Conservation (phyloP, 2,113 vertebrate genomes). For the Shinisaurus crocodilurus region DNA sequence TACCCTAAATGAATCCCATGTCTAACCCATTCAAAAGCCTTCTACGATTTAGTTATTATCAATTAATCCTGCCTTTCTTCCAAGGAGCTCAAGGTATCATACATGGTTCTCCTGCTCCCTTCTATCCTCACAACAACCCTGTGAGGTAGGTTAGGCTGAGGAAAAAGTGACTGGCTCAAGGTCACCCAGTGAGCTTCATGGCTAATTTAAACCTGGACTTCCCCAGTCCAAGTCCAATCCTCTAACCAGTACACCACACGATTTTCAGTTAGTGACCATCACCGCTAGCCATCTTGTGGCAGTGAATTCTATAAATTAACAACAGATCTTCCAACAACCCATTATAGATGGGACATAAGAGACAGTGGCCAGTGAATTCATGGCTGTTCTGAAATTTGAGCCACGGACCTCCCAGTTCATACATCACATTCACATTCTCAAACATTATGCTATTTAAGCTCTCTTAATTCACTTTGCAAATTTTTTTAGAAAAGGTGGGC, state of each 20-base stretch:
- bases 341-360: background rate
- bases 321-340: background rate
- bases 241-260: background rate
- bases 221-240: background rate
- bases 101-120: background rate
- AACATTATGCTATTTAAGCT: background rate
- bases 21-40: background rate
- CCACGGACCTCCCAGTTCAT: background rate
- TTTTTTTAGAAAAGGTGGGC: background rate
- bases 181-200: background rate
- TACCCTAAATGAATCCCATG: background rate
- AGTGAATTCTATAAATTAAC: background rate
- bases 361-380: background rate
- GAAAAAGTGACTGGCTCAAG: background rate
- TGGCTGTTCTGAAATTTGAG: background rate
- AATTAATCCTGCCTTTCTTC: background rate
- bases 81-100: background rate
- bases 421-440: background rate
- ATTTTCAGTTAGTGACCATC: background rate
- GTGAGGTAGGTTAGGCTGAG: background rate
- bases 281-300: background rate
- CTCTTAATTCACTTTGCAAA: background rate
- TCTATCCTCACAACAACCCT: background rate
- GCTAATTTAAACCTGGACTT: background rate
- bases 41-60: background rate